phyloP scores from a whole-genome alignment of 2,113 vertebrate genomes.

The Chaetodon auriga region DNA sequence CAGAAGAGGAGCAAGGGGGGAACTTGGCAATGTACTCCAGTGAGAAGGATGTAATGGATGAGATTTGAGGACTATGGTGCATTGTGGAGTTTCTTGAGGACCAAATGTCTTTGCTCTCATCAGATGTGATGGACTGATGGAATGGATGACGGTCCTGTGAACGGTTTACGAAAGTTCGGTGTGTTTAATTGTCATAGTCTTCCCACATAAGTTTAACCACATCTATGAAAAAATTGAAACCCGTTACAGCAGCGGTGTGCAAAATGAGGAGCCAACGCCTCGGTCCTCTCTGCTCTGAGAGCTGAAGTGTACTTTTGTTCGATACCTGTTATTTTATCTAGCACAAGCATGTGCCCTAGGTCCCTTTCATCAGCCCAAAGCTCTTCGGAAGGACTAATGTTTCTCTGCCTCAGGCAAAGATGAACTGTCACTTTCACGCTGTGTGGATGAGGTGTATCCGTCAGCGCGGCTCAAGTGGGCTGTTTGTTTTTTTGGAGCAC shows the following conservation, averaged over 20 bases:
- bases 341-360: not conserved
- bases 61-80: constrained; percentile 12
- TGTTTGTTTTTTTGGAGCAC: too few species aligned
- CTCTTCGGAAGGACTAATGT: not conserved
- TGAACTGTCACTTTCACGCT: not conserved
- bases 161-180: not conserved
- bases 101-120: not conserved
- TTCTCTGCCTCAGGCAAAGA: not conserved
- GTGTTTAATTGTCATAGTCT: too few species aligned
- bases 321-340: too few species aligned
- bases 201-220: too few species aligned
- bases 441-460: too few species aligned
- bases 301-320: too few species aligned
- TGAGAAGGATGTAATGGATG: constrained; percentile 38
- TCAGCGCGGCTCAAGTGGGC: too few species aligned
- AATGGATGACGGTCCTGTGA: not conserved
- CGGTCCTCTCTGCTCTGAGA: too few species aligned
- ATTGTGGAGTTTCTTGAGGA: not conserved
- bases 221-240: not conserved
- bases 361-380: too few species aligned
- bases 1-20: constrained; percentile 27
- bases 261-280: not conserved
- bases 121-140: not conserved
- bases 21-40: constrained; percentile 56
- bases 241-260: not conserved